Percentiles rank a stretch among this genome's conserved stretches.
These are phyloP conservation scores for Diachasma alloeum DNA, from an alignment of 1,140 invertebrate genomes.

Conservation along the genomic window DNA sequence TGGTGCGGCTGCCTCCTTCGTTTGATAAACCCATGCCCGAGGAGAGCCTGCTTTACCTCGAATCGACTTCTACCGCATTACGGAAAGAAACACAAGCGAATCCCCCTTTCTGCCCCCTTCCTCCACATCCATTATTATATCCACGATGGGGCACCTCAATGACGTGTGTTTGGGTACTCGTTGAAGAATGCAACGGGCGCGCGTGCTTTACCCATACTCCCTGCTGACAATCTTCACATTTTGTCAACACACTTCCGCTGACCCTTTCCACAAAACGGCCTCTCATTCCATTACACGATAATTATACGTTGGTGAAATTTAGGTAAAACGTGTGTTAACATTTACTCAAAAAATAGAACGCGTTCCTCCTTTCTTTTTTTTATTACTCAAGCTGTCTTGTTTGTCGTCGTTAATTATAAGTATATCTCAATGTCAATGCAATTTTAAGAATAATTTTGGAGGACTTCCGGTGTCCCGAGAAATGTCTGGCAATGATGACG, in stretches of 20 bases:
- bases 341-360: background rate
- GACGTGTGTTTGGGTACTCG: background rate
- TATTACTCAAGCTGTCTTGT: background rate
- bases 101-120: no score
- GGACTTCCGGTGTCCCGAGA: background rate
- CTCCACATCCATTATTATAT: background rate
- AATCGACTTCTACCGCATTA: background rate
- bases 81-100: background rate
- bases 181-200: background rate
- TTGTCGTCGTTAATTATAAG: no score
- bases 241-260: conserved; percentile 4
- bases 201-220: background rate
- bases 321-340: background rate
- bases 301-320: conserved; percentile 4
- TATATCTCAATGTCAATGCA: no score
- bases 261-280: background rate
- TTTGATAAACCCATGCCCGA: background rate
- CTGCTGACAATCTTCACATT: background rate
- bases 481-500: background rate
- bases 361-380: background rate
- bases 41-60: background rate
- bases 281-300: background rate
- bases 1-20: background rate
- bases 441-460: no score
- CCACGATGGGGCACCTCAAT: background rate